phyloP scores from a whole-genome alignment of 2,888 invertebrate species.

The Leucophenga maculata region DNA sequence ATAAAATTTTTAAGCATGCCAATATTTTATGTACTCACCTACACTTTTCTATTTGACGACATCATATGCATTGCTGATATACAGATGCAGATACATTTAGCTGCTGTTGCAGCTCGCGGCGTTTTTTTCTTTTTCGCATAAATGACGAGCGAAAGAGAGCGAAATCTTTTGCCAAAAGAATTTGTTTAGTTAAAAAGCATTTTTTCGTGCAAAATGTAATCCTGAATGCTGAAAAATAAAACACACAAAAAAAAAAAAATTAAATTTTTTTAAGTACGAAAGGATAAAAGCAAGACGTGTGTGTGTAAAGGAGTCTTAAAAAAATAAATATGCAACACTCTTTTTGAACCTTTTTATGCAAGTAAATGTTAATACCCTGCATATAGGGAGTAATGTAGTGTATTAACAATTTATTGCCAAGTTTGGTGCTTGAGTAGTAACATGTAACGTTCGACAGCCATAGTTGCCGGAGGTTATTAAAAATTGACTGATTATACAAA shows the following conservation, averaged over 20 bases:
- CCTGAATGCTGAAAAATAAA: constrained; percentile 49
- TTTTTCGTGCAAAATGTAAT: constrained; percentile 51
- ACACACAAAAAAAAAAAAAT: constrained; percentile 31
- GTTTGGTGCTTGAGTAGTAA: constrained; percentile 30
- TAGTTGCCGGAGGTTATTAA: too few species aligned
- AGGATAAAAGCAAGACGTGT: constrained; percentile 18
- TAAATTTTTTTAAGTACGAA: constrained; percentile 18
- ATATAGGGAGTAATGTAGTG: too few species aligned
- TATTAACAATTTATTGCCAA: not conserved
- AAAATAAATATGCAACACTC: constrained; percentile 1
- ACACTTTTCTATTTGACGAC: constrained; percentile 8
- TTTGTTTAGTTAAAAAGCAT: constrained; percentile 54
- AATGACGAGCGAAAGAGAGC: constrained; percentile 65
- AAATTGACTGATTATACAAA: too few species aligned
- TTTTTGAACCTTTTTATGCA: constrained; percentile 30
- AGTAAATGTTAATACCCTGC: too few species aligned
- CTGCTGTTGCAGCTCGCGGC: constrained; percentile 45
- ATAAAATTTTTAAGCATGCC: too few species aligned
- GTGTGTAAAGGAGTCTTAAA: not conserved
- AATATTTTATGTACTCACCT: constrained; percentile 28
- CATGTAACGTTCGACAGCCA: not conserved
- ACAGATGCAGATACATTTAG: not conserved
- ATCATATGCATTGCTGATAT: not conserved
- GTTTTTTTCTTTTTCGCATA: constrained; percentile 60
- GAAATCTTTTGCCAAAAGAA: constrained; percentile 49